Evolutionary conservation across 2,888 invertebrate species (phyloP).

Genomic region (Nemoura dubitans): DNA sequence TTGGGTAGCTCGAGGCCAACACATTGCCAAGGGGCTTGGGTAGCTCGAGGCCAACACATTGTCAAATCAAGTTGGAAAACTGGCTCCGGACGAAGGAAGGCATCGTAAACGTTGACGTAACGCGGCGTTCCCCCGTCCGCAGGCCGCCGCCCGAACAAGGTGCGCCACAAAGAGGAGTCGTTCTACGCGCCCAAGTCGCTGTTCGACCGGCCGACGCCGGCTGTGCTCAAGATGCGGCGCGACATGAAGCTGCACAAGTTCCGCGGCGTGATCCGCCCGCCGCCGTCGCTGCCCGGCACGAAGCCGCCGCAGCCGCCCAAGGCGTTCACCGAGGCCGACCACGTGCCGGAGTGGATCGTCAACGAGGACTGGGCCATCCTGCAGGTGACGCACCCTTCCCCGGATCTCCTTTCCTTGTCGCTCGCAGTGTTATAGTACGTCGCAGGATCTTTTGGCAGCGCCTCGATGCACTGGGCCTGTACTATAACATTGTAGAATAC

Average conservation of each 20-base stretch:
- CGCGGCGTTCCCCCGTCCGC: too few species aligned
- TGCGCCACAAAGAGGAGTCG: slow-evolving; percentile 74
- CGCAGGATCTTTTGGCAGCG: too few species aligned
- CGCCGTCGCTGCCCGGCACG: slow-evolving; percentile 48
- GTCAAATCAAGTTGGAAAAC: too few species aligned
- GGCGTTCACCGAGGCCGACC: slow-evolving; percentile 67
- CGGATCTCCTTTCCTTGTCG: too few species aligned
- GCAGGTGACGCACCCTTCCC: slow-evolving; percentile 72
- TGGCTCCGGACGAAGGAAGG: too few species aligned
- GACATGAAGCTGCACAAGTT: slow-evolving; percentile 81
- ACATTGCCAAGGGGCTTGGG: too few species aligned
- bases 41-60: too few species aligned
- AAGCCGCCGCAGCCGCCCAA: slow-evolving; percentile 52
- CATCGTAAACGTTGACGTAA: too few species aligned
- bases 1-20: too few species aligned
- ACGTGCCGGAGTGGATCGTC: slow-evolving; percentile 87
- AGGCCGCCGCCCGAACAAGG: slow-evolving; percentile 69
- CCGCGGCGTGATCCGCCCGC: slow-evolving; percentile 57
- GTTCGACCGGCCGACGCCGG: slow-evolving; percentile 81
- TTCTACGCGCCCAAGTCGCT: slow-evolving; percentile 81
- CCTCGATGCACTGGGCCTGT: too few species aligned
- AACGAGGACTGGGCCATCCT: slow-evolving; percentile 91
- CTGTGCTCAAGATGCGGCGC: slow-evolving; percentile 77
- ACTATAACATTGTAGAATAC: too few species aligned
- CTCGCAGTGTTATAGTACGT: too few species aligned